phyloP scores from a whole-genome alignment of 1,140 invertebrate species.

The Drosophila eugracilis region DNA sequence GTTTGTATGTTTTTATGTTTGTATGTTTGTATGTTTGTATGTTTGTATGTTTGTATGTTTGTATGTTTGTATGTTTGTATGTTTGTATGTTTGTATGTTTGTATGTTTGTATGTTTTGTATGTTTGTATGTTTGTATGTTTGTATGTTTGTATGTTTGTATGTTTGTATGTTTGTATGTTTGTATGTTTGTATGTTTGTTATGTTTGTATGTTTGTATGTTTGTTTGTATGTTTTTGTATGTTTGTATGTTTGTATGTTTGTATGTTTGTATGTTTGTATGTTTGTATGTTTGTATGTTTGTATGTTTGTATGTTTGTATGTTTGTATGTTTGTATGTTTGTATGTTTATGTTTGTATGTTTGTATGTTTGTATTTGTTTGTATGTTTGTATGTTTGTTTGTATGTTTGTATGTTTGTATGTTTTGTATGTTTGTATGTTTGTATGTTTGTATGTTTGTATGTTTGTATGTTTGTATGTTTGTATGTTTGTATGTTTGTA shows the following conservation, averaged over 20 bases:
- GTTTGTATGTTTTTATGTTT: not conserved
- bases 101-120: not conserved
- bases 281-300: not conserved
- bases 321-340: not conserved
- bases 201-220: not conserved
- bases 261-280: not conserved
- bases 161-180: not conserved
- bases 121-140: not conserved
- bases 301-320: not conserved
- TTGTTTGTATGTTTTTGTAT: not conserved
- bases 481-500: not conserved
- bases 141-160: not conserved
- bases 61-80: not conserved
- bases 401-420: no score
- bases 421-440: not conserved
- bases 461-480: not conserved
- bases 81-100: not conserved
- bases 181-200: not conserved
- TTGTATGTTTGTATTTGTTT: not conserved
- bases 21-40: not conserved
- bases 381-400: not conserved
- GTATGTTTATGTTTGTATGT: not conserved
- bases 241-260: not conserved
- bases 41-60: not conserved
- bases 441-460: not conserved